Conservation (phyloP, 2,888 invertebrate species). For the Galeruca laticollis region DNA sequence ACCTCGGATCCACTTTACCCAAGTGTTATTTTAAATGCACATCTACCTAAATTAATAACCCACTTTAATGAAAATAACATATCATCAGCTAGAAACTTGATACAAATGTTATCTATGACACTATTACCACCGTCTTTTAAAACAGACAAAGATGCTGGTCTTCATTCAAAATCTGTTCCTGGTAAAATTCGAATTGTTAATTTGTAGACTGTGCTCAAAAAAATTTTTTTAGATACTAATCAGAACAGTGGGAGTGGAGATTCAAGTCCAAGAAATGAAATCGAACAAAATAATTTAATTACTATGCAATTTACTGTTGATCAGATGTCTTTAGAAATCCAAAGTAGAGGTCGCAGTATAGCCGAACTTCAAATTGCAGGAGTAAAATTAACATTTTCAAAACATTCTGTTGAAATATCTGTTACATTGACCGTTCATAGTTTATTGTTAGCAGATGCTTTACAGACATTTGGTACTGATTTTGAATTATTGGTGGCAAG, state of each 20-base stretch:
- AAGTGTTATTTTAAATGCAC: slow-evolving; percentile 84
- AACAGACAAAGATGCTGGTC: slow-evolving; percentile 54
- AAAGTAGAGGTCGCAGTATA: slow-evolving; percentile 88
- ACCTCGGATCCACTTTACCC: slow-evolving; percentile 91
- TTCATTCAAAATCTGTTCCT: slow-evolving; percentile 5
- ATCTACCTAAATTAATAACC: slow-evolving; percentile 86
- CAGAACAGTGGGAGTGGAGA: slow-evolving; percentile 49
- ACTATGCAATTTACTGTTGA: slow-evolving; percentile 90
- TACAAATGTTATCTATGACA: slow-evolving; percentile 64
- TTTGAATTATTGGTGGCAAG: slow-evolving; percentile 95
- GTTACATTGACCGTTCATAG: slow-evolving; percentile 92
- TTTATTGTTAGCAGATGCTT: slow-evolving; percentile 90
- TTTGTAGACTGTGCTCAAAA: background rate
- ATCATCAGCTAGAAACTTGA: slow-evolving; percentile 72
- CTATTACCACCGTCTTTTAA: slow-evolving; percentile 67
- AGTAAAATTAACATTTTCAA: slow-evolving; percentile 81
- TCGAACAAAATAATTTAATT: slow-evolving; percentile 74
- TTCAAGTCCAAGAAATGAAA: slow-evolving; percentile 54
- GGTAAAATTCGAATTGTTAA: slow-evolving; percentile 7
- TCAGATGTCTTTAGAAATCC: slow-evolving; percentile 87
- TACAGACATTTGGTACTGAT: slow-evolving; percentile 95
- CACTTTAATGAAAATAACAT: slow-evolving; percentile 95
- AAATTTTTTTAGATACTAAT: slow-evolving; percentile 12
- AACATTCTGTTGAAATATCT: slow-evolving; percentile 80
- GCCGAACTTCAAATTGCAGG: slow-evolving; percentile 94